Base-by-base conservation (phyloP, 2,113 vertebrate genomes). In the Sander vitreus region DNA sequence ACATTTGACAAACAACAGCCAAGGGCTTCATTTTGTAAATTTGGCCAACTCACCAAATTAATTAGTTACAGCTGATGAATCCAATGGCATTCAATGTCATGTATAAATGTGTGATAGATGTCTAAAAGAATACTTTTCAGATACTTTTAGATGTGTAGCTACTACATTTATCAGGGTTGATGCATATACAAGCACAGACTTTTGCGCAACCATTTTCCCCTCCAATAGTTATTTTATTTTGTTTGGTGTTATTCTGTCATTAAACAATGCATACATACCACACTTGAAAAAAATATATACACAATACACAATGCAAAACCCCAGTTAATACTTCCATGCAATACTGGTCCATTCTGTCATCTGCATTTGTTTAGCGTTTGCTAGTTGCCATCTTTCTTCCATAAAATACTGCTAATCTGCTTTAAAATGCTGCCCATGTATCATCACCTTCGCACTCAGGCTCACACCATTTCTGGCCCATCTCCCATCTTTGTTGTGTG, bases 401-500 rank as follows among this genome's bases (percentile, higher is more conserved):
- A 81, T 80, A 75, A 80, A 85, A 86, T 16, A 45, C 45, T 78
- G 65, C 65, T 75, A 86, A 74, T 85, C 75, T 15, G 76, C 55
- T 73, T 51, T 53, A 70, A 74, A 65, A 78, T 68, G 59, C 71
- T 88, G 82, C 84, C 74, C 80, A 76, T 85, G 80, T 91, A 81
- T 93, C 91, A 93, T 92, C 92, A 93, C 90, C 87, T 90, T 85
- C 55, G 47, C 81, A 82, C 81, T 84, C 83, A 77, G 68, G 82
- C 88, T 89, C 89, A 86, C 91, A 89, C 91, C 85, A 84, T 84
- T 85, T 89, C 79, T 92, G 85, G 87, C 85, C 78, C 79, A 39
- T 84, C 74, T 85, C 88, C 76, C 51, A 75, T 87, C 92, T 92
- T 90, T 94, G 92, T 93, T 92, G 90, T 94, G 84, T 93, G 88